These are phyloP conservation scores for Carabus problematicus DNA, from an alignment of 2,888 invertebrate genomes.

Conservation along the genomic window DNA sequence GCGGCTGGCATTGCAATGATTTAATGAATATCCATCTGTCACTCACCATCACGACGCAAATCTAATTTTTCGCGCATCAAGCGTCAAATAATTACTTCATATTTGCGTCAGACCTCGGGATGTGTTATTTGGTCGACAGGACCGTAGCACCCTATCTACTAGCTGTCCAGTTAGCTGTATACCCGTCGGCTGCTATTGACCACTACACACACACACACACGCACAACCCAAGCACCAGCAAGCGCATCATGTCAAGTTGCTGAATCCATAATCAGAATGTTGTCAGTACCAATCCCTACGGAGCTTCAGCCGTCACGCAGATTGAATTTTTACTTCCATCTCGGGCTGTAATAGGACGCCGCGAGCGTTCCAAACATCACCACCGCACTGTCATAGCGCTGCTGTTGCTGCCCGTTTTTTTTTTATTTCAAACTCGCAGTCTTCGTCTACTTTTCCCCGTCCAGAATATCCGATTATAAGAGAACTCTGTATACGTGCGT, in stretches of 20 bases:
- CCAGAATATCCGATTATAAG: slow-evolving; percentile 28
- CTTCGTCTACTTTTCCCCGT: too few species aligned
- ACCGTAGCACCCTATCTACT: too few species aligned
- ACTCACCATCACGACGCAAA: slow-evolving; percentile 34
- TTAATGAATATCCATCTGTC: slow-evolving; percentile 19
- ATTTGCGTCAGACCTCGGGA: slow-evolving; percentile 32
- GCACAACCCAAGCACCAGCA: background rate
- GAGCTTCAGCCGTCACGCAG: slow-evolving; percentile 33
- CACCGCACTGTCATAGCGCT: slow-evolving; percentile 8
- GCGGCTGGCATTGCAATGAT: background rate
- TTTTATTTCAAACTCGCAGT: slow-evolving; percentile 28
- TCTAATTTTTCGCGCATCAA: slow-evolving; percentile 37
- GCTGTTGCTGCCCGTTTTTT: slow-evolving; percentile 5
- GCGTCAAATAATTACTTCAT: slow-evolving; percentile 36
- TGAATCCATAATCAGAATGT: slow-evolving; percentile 43
- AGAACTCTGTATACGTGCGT: slow-evolving; percentile 1
- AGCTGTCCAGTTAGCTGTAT: too few species aligned
- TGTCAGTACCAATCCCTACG: slow-evolving; percentile 42
- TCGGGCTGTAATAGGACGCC: slow-evolving; percentile 39
- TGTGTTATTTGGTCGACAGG: slow-evolving; percentile 1
- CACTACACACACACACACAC: background rate
- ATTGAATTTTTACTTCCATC: slow-evolving; percentile 42
- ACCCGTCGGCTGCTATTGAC: background rate
- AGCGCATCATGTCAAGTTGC: slow-evolving; percentile 39
- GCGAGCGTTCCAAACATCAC: slow-evolving; percentile 20